Conservation (phyloP, 2,797 vertebrate genomes). For the Diceros bicornis region DNA sequence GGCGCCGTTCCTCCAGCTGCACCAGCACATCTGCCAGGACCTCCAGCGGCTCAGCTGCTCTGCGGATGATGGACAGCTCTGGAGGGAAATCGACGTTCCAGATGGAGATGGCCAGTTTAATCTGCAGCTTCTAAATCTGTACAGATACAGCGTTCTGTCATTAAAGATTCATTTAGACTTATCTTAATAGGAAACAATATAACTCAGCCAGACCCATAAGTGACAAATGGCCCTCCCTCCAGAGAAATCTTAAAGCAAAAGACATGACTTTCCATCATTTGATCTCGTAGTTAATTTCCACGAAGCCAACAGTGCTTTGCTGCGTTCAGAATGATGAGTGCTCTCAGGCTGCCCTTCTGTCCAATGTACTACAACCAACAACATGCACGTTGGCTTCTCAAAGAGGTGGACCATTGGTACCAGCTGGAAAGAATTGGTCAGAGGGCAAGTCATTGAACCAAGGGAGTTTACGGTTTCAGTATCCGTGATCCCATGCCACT, state of each 20-base stretch:
- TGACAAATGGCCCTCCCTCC: slow-evolving; percentile 70
- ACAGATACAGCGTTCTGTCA: slow-evolving; percentile 25
- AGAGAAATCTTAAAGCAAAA: slow-evolving; percentile 58
- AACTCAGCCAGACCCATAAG: slow-evolving; percentile 54
- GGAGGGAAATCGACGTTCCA: slow-evolving; percentile 52
- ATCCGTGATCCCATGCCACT: accelerated
- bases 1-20: not conserved
- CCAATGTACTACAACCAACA: accelerated
- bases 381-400: accelerated
- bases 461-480: accelerated
- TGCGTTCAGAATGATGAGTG: accelerated
- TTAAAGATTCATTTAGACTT: slow-evolving; percentile 81
- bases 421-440: not conserved
- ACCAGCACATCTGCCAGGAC: not conserved
- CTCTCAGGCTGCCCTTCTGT: accelerated
- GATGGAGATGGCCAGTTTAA: slow-evolving; percentile 72
- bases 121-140: slow-evolving; percentile 72
- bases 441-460: accelerated
- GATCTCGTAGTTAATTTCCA: not conserved
- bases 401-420: accelerated
- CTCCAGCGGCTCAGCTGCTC: not conserved
- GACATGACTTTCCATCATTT: not conserved
- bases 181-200: slow-evolving; percentile 68
- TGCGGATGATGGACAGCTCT: not conserved
- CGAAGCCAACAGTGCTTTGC: accelerated